Evolutionary conservation across 2,888 invertebrate genomes (phyloP).

Genomic region (Cinara cedri): DNA sequence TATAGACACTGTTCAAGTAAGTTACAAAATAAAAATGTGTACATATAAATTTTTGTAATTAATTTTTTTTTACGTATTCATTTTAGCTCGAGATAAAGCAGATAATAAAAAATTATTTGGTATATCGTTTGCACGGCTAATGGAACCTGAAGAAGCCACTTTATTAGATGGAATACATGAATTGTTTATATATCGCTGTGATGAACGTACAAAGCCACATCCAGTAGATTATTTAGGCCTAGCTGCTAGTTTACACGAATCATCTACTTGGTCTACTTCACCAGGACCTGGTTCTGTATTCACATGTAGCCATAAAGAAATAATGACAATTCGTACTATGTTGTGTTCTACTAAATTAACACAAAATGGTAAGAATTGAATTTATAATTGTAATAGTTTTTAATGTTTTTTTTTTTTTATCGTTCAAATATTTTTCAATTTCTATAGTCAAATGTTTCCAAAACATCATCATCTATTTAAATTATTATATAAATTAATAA

Average conservation of each 20-base stretch:
- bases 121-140: constrained; percentile 86
- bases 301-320: constrained; percentile 82
- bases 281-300: constrained; percentile 67
- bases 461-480: too few species aligned
- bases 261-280: constrained; percentile 63
- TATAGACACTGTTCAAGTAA: constrained; percentile 92
- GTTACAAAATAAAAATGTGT: constrained; percentile 61
- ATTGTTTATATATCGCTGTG: constrained; percentile 91
- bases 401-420: too few species aligned
- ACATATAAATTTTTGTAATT: not conserved
- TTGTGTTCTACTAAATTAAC: constrained; percentile 96
- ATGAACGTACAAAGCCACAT: constrained; percentile 74
- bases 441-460: too few species aligned
- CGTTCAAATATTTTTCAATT: too few species aligned
- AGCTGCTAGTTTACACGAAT: constrained; percentile 64
- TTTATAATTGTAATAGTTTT: too few species aligned
- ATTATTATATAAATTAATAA: too few species aligned
- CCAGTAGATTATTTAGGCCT: constrained; percentile 66
- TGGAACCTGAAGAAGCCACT: constrained; percentile 90
- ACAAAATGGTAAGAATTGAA: constrained; percentile 75
- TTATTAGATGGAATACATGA: constrained; percentile 86
- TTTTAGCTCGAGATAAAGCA: constrained; percentile 80
- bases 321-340: constrained; percentile 79
- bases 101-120: constrained; percentile 87
- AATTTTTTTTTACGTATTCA: not conserved